Conservation (phyloP, 2,888 invertebrate genomes). For the Tenthredo mesomela region DNA sequence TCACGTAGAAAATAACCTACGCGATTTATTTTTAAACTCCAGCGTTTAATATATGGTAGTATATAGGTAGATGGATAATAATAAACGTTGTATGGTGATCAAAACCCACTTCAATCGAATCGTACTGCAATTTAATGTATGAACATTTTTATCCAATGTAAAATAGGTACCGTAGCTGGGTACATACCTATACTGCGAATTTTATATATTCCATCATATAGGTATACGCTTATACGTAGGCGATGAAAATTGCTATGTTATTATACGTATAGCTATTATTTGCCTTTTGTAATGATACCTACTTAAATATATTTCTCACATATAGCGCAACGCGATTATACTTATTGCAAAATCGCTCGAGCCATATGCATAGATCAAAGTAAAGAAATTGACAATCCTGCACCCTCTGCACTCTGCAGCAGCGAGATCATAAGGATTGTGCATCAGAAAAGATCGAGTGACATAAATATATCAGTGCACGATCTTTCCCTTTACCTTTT, state of each 20-base stretch:
- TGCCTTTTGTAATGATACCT: conserved; percentile 25
- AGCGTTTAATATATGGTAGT: no score
- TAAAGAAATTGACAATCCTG: neutral
- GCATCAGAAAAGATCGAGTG: neutral
- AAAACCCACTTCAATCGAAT: neutral
- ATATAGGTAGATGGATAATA: neutral
- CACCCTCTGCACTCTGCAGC: no score
- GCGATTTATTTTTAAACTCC: neutral
- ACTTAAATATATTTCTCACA: neutral
- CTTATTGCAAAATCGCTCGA: neutral
- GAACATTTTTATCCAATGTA: neutral
- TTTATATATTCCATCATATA: neutral
- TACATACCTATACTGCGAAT: neutral
- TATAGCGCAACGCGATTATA: no score
- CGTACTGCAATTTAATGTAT: neutral
- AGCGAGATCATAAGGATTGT: neutral
- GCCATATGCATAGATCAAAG: neutral
- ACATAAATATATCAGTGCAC: neutral
- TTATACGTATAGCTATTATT: neutral
- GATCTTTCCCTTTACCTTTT: neutral
- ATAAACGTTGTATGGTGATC: neutral
- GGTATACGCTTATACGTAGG: no score
- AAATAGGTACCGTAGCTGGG: neutral
- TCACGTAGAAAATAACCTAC: neutral
- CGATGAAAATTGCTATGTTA: conserved; percentile 28